These are phyloP conservation scores for Diogma glabrata DNA, from an alignment of 2,888 invertebrate species.

Conservation along the genomic window DNA sequence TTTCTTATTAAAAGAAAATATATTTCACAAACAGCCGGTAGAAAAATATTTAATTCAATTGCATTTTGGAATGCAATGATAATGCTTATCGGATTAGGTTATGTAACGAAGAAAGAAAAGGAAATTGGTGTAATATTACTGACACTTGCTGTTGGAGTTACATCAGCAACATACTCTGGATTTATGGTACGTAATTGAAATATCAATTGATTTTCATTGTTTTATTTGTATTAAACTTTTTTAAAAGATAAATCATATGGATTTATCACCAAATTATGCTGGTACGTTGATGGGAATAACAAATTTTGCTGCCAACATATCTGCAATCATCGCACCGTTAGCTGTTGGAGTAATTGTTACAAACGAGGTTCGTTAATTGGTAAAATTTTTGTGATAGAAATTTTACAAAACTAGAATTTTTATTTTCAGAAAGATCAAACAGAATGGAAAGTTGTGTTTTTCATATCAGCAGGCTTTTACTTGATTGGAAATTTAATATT, in stretches of 20 bases:
- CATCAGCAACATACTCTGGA: constrained; percentile 48
- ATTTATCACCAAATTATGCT: constrained; percentile 55
- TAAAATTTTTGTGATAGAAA: not conserved
- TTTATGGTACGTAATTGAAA: constrained; percentile 37
- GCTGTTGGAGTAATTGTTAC: constrained; percentile 44
- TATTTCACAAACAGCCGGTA: constrained; percentile 31
- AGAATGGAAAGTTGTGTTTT: constrained; percentile 39
- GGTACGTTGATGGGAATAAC: constrained; percentile 59
- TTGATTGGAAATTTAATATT: constrained; percentile 37
- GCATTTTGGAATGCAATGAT: constrained; percentile 43
- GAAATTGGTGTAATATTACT: constrained; percentile 41
- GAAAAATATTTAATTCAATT: constrained; percentile 33
- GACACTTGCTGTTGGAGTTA: constrained; percentile 46
- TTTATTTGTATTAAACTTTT: constrained; percentile 8
- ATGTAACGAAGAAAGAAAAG: constrained; percentile 35
- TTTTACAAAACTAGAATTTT: constrained; percentile 19
- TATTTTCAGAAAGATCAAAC: constrained; percentile 24
- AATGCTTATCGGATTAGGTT: constrained; percentile 43
- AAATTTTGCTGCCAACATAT: constrained; percentile 49
- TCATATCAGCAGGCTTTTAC: constrained; percentile 36
- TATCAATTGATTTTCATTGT: not conserved
- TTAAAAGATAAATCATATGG: constrained; percentile 51
- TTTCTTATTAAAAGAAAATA: constrained; percentile 33
- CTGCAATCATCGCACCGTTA: constrained; percentile 50
- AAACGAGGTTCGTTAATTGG: constrained; percentile 38